Percentiles rank a stretch among this genome's conserved stretches.
These are phyloP conservation scores for Silurus lanzhouensis DNA, from an alignment of 2,797 vertebrate genomes.

Conservation along the genomic window DNA sequence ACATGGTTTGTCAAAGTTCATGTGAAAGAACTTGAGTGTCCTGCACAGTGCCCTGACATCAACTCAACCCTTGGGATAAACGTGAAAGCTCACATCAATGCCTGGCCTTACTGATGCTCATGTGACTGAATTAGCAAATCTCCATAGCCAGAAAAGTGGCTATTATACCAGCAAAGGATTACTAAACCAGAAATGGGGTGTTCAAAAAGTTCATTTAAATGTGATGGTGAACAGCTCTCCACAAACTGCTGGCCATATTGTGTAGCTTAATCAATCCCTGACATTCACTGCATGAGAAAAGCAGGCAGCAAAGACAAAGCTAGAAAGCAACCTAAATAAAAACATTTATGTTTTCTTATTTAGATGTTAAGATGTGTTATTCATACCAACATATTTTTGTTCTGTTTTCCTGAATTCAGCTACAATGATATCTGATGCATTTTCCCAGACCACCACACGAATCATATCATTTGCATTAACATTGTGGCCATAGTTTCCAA, in stretches of 20 bases:
- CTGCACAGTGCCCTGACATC: not conserved
- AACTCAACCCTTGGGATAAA: not conserved
- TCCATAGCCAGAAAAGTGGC: not conserved
- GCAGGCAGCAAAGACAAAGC: no score
- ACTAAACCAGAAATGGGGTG: not conserved
- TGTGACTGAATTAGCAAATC: not conserved
- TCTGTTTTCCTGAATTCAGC: not conserved
- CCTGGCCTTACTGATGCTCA: not conserved
- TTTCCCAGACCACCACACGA: constrained; percentile 12
- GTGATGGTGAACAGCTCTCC: not conserved
- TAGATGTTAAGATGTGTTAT: not conserved
- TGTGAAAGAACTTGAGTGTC: not conserved
- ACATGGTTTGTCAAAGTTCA: not conserved
- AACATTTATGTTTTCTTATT: not conserved
- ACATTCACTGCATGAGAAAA: not conserved
- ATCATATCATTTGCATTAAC: not conserved
- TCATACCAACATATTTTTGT: not conserved
- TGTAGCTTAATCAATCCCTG: not conserved
- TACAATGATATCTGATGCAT: not conserved
- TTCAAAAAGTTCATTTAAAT: not conserved
- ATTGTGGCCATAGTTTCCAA: not conserved
- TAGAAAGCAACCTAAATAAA: not conserved
- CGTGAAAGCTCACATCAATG: not conserved
- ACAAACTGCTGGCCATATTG: not conserved
- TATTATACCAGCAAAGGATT: not conserved